Conservation (phyloP, 2,797 vertebrate genomes). For the Tokudaia muenninki region DNA sequence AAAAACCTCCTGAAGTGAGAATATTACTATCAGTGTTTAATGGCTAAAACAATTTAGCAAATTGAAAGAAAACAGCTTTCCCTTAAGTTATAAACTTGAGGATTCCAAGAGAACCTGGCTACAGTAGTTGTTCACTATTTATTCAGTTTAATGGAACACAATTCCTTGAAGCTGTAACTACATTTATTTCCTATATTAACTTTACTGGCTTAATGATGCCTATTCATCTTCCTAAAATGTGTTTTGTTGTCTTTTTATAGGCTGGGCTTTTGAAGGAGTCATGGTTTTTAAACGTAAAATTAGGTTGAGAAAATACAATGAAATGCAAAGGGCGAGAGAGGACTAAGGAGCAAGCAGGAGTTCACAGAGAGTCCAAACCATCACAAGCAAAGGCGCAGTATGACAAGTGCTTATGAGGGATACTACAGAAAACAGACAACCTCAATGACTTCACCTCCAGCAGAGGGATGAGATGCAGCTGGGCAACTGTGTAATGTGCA, state of each 20-base stretch:
- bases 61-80: constrained; percentile 72
- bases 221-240: constrained; percentile 76
- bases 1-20: constrained; percentile 60
- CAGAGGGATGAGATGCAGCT: background rate
- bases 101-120: constrained; percentile 68
- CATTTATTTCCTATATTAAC: constrained; percentile 79
- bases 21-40: constrained; percentile 61
- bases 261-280: constrained; percentile 67
- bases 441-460: background rate
- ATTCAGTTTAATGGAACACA: constrained; percentile 77
- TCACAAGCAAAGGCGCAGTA: background rate
- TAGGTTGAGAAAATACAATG: constrained; percentile 63
- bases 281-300: constrained; percentile 69
- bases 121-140: constrained; percentile 65
- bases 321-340: background rate
- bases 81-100: constrained; percentile 66
- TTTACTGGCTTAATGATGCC: constrained; percentile 78
- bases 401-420: background rate
- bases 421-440: background rate
- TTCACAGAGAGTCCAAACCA: background rate
- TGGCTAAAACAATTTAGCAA: constrained; percentile 72
- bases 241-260: constrained; percentile 73
- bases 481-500: background rate
- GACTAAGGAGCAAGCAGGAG: background rate
- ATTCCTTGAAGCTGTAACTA: constrained; percentile 78